Percentiles rank a stretch among this genome's conserved stretches.
These are phyloP conservation scores for Cinara cedri DNA, from an alignment of 2,888 invertebrate species.

Conservation along the genomic window DNA sequence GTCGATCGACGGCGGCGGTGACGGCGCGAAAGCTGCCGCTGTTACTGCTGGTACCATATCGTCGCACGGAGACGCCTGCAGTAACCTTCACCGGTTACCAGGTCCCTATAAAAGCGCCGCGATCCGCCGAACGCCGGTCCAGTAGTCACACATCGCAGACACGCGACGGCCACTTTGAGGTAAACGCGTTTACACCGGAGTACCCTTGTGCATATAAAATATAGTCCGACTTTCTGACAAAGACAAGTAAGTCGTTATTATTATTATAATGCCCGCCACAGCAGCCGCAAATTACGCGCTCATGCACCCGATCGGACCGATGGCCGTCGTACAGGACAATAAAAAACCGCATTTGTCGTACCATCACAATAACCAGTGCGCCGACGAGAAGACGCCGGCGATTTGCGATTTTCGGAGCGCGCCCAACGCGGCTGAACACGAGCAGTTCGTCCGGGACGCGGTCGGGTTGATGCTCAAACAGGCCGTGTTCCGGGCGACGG, in stretches of 20 bases:
- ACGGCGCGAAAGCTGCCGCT: too few species aligned
- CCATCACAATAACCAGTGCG: background rate
- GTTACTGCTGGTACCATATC: too few species aligned
- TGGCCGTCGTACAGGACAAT: background rate
- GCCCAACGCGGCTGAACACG: constrained; percentile 71
- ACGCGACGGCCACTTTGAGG: background rate
- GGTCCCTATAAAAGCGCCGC: constrained; percentile 18
- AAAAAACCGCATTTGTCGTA: background rate
- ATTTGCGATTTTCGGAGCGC: constrained; percentile 68
- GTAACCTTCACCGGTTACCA: constrained; percentile 30
- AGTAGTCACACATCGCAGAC: background rate
- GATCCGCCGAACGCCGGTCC: background rate
- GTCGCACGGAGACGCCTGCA: too few species aligned
- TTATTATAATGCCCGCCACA: constrained; percentile 13
- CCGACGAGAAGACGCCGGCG: background rate
- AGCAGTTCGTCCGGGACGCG: constrained; percentile 74
- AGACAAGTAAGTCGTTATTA: too few species aligned
- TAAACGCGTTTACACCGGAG: background rate
- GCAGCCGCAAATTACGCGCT: constrained; percentile 41
- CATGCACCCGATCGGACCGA: constrained; percentile 35
- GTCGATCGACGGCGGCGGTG: too few species aligned
- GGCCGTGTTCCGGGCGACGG: constrained; percentile 76
- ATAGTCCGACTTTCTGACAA: background rate
- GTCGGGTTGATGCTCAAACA: constrained; percentile 75
- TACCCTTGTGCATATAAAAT: background rate